Conservation (phyloP, 2,797 vertebrate species). For the Selene dorsalis region DNA sequence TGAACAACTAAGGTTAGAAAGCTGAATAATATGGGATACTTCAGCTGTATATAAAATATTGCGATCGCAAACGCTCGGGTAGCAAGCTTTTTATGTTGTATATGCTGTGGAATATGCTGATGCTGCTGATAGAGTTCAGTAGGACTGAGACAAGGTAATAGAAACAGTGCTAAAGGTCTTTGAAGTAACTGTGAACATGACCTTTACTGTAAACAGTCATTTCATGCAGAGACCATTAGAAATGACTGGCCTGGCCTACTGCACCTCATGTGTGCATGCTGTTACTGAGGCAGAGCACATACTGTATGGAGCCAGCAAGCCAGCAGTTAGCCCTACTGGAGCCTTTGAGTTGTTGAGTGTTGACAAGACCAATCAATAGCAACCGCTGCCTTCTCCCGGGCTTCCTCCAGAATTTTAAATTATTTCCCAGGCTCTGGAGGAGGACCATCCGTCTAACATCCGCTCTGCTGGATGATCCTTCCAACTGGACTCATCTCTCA, state of each 20-base stretch:
- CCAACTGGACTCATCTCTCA: constrained; percentile 6
- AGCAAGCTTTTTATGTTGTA: not conserved
- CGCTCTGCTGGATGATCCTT: not conserved
- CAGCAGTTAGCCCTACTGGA: constrained; percentile 17
- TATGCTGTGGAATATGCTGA: not conserved
- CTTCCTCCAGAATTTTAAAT: constrained; percentile 17
- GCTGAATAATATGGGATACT: not conserved
- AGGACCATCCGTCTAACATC: constrained; percentile 17
- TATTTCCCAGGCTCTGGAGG: not conserved
- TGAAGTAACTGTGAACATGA: not conserved
- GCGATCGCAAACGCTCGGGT: not conserved
- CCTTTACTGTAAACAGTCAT: not conserved
- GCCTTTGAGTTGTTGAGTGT: constrained; percentile 17
- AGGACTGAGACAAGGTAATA: not conserved
- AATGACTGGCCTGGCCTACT: not conserved
- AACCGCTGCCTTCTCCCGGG: not conserved
- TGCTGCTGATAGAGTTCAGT: not conserved
- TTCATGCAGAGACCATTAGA: not conserved
- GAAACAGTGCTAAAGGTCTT: not conserved
- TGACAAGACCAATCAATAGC: constrained; percentile 41
- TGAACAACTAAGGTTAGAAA: not conserved
- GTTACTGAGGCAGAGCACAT: constrained; percentile 11
- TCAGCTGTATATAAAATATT: not conserved
- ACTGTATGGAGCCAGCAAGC: not conserved
- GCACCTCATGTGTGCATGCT: constrained; percentile 3